These are phyloP conservation scores for Poecilia wingei DNA, from an alignment of 2,797 vertebrate genomes.

Conservation along the genomic window DNA sequence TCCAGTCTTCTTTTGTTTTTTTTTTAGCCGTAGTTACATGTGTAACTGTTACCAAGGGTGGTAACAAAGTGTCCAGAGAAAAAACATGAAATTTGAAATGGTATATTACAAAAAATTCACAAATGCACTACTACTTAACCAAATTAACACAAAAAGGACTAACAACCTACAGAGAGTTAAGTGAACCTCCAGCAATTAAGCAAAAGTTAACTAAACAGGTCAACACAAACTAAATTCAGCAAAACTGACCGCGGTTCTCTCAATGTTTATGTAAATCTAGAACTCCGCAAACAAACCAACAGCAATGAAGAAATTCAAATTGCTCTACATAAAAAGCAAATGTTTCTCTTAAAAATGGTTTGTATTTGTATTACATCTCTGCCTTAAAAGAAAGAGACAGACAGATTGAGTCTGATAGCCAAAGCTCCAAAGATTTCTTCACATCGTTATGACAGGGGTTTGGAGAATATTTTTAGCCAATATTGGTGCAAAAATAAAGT, in stretches of 20 bases:
- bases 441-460: neutral
- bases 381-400: neutral
- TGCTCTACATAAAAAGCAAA: neutral
- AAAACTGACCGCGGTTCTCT: neutral
- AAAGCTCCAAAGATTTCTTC: neutral
- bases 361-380: neutral
- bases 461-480: neutral
- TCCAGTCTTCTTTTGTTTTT: neutral
- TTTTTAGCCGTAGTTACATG: neutral
- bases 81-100: neutral
- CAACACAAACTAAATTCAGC: neutral
- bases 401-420: neutral
- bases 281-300: neutral
- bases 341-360: neutral
- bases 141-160: no score
- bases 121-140: no score
- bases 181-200: no score
- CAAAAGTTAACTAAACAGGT: no score
- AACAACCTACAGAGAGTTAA: no score
- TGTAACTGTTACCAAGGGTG: neutral
- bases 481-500: neutral
- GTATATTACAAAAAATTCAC: no score
- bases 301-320: neutral
- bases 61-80: neutral
- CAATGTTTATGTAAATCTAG: neutral